Conservation (phyloP, 2,797 vertebrate species). For the Sciurus carolinensis region DNA sequence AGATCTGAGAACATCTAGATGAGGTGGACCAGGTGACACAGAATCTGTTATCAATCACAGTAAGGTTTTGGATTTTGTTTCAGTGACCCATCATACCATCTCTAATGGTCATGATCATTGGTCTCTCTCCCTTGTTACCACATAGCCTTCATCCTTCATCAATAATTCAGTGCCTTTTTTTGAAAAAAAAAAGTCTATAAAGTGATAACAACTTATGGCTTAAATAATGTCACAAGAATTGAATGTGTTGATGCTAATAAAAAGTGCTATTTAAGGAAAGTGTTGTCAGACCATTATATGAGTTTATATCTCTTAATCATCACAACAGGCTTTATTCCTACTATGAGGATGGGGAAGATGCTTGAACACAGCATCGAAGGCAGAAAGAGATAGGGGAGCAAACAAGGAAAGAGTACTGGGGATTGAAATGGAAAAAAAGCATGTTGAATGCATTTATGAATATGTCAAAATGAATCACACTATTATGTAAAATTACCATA, state of each 20-base stretch:
- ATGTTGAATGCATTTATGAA: no score
- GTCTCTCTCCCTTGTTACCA: background rate
- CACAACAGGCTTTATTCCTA: background rate
- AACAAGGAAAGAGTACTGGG: no score
- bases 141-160: background rate
- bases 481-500: no score
- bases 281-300: background rate
- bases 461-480: no score
- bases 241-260: background rate
- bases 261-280: background rate
- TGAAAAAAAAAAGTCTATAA: background rate
- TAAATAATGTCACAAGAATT: background rate
- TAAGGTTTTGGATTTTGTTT: background rate
- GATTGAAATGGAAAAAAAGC: no score
- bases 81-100: background rate
- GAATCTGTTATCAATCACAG: background rate
- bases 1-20: background rate
- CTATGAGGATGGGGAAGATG: background rate
- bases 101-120: background rate
- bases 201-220: background rate
- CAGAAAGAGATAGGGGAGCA: background rate
- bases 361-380: background rate
- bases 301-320: background rate
- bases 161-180: background rate
- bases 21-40: accelerated